Evolutionary conservation across 2,888 invertebrate species (phyloP).

Genomic region (Xylota segnis): DNA sequence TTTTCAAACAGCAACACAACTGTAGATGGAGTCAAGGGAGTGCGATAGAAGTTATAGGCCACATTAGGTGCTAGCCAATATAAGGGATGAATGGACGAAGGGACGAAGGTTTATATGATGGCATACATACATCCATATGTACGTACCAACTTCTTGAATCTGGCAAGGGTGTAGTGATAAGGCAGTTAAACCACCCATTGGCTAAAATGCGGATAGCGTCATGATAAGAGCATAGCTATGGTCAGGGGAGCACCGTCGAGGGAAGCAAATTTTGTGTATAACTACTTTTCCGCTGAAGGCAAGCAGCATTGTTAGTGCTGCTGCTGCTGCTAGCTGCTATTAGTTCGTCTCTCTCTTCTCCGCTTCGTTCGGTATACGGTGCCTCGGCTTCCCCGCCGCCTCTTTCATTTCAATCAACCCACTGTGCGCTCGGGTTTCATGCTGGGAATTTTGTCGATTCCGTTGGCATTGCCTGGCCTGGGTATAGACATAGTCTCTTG

Average conservation of each 20-base stretch:
- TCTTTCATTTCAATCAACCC: slow-evolving; percentile 23
- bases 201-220: slow-evolving; percentile 12
- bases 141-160: not conserved
- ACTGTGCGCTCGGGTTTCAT: slow-evolving; percentile 71
- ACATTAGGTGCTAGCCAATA: slow-evolving; percentile 28
- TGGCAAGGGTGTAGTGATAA: slow-evolving; percentile 44
- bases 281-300: slow-evolving; percentile 52
- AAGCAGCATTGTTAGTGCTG: slow-evolving; percentile 48
- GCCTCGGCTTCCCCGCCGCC: slow-evolving; percentile 51
- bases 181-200: slow-evolving; percentile 21
- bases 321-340: slow-evolving; percentile 38
- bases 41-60: not conserved
- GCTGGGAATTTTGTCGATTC: slow-evolving; percentile 71
- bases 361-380: slow-evolving; percentile 33
- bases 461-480: slow-evolving; percentile 69
- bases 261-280: slow-evolving; percentile 55
- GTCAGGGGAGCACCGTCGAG: not conserved
- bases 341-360: slow-evolving; percentile 12
- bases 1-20: slow-evolving; percentile 24
- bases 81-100: slow-evolving; percentile 23
- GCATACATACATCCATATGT: no score
- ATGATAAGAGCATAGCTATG: slow-evolving; percentile 35
- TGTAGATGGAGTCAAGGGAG: not conserved
- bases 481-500: slow-evolving; percentile 78
- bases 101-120: slow-evolving; percentile 6